Evolutionary conservation across 2,113 vertebrate genomes (phyloP).

Genomic region (Etheostoma spectabile): DNA sequence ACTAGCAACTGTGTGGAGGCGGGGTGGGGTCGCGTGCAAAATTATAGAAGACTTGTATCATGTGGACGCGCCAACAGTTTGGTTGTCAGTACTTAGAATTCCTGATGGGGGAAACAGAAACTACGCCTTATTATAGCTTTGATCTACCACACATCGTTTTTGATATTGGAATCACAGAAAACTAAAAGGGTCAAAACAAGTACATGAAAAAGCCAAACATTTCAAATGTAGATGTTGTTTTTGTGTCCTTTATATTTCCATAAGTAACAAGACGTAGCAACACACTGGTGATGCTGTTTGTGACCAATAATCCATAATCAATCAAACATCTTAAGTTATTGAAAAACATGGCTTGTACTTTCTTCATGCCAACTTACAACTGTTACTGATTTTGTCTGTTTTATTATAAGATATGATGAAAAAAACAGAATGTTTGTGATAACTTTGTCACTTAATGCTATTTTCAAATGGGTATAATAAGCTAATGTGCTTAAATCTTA

Average conservation of each 20-base stretch:
- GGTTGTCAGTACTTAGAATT: no score
- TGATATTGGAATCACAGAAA: slow-evolving; percentile 11
- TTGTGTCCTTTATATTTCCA: slow-evolving; percentile 20
- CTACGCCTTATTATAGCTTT: no score
- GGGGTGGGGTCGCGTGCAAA: no score
- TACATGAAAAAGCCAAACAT: slow-evolving; percentile 11
- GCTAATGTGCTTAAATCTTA: slow-evolving; percentile 54
- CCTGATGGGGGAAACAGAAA: no score
- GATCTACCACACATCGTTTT: slow-evolving; percentile 9
- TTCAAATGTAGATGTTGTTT: slow-evolving; percentile 22
- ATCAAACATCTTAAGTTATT: slow-evolving; percentile 73
- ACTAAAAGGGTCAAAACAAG: slow-evolving; percentile 5
- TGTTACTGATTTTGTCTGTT: slow-evolving; percentile 67
- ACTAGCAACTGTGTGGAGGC: no score
- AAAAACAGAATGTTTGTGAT: slow-evolving; percentile 69
- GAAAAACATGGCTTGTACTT: slow-evolving; percentile 55
- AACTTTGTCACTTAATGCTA: slow-evolving; percentile 72
- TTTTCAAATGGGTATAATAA: slow-evolving; percentile 78
- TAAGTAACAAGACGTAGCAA: slow-evolving; percentile 22
- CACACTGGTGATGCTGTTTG: slow-evolving; percentile 31
- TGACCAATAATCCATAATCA: slow-evolving; percentile 48
- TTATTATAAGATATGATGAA: slow-evolving; percentile 48
- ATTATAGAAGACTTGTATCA: no score
- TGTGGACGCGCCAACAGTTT: no score
- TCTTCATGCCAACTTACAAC: slow-evolving; percentile 62